These are phyloP conservation scores for Marcusenius ussheri DNA, from an alignment of 2,113 vertebrate genomes.

Conservation along the genomic window DNA sequence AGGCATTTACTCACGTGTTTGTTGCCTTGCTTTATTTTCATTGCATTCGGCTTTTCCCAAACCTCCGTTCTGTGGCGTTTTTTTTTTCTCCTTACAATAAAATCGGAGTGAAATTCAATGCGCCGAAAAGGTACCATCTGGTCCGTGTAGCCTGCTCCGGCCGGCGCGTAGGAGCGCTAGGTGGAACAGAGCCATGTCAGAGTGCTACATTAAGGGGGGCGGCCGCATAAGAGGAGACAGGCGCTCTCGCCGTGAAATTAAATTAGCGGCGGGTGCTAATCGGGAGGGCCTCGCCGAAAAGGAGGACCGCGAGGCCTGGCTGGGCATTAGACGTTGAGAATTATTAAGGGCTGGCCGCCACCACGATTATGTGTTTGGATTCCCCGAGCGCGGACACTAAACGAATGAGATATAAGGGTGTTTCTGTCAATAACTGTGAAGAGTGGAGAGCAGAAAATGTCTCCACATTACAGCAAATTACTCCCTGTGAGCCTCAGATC, in stretches of 20 bases:
- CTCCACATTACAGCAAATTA: conserved; percentile 55
- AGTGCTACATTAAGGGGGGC: neutral
- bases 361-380: conserved; percentile 51
- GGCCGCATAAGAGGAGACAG: neutral
- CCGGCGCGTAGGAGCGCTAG: neutral
- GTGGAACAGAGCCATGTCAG: neutral
- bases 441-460: conserved; percentile 46
- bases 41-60: neutral
- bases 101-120: neutral
- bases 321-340: conserved; percentile 46
- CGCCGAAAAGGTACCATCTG: neutral
- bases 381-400: conserved; percentile 42
- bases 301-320: conserved; percentile 7
- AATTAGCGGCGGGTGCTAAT: neutral
- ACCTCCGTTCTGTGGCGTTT: neutral
- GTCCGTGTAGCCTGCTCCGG: neutral
- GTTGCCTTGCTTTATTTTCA: neutral
- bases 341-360: conserved; percentile 46
- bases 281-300: neutral
- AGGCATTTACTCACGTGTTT: neutral
- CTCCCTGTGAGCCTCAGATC: conserved; percentile 36
- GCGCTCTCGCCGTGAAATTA: neutral
- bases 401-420: conserved; percentile 48
- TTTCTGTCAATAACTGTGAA: conserved; percentile 54
- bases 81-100: neutral